Percentiles rank a stretch among this genome's conserved stretches.
phyloP scores from a whole-genome alignment of 1,140 invertebrate species.

The Nomia melanderi region DNA sequence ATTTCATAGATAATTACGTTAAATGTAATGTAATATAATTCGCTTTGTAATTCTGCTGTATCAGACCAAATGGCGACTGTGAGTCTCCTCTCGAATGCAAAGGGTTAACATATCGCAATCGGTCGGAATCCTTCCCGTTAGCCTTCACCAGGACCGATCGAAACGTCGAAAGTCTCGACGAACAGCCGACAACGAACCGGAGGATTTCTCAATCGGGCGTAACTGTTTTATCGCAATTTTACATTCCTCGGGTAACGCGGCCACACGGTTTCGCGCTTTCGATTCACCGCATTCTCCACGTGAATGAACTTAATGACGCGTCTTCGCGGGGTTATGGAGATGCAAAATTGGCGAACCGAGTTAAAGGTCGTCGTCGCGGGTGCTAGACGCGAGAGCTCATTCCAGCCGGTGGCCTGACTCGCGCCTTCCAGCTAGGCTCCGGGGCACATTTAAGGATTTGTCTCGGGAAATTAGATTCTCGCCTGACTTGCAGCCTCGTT shows the following conservation, averaged over 20 bases:
- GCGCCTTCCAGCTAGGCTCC: constrained; percentile 69
- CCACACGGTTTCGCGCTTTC: constrained; percentile 33
- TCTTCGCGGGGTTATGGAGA: constrained; percentile 61
- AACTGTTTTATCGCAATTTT: constrained; percentile 51
- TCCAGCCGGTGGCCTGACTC: constrained; percentile 60
- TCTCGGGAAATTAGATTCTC: constrained; percentile 81
- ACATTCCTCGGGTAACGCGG: constrained; percentile 22
- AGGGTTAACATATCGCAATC: no score
- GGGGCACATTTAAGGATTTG: constrained; percentile 79
- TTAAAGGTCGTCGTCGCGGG: constrained; percentile 63
- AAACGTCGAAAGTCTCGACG: constrained; percentile 2
- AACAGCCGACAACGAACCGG: background rate
- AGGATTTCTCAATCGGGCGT: constrained; percentile 35
- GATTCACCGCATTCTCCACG: constrained; percentile 61
- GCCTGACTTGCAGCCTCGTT: constrained; percentile 76
- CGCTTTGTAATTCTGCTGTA: no score
- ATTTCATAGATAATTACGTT: no score
- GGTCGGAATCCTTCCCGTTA: no score
- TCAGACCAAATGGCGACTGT: no score
- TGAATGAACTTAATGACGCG: constrained; percentile 66
- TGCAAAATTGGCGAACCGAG: constrained; percentile 66
- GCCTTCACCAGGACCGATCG: no score
- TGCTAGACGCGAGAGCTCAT: constrained; percentile 69
- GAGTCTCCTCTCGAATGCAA: no score
- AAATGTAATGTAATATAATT: no score